Evolutionary conservation across 1,140 invertebrate species (phyloP).

Genomic region (Trichomalopsis sarcophagae): DNA sequence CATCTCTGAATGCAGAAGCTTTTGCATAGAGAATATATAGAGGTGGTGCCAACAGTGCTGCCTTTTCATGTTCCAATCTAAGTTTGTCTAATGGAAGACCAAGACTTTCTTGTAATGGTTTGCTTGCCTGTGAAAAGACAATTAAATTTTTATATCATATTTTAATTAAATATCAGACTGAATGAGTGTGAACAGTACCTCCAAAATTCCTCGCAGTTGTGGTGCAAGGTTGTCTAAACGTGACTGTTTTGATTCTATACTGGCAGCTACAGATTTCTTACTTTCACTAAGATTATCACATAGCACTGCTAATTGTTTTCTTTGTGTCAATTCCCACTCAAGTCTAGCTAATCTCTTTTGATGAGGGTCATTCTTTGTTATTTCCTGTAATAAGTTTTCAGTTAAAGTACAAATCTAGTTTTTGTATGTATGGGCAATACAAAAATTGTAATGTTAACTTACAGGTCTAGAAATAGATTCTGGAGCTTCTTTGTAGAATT

Average conservation of each 20-base stretch:
- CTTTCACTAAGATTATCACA: constrained; percentile 85
- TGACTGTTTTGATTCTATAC: constrained; percentile 87
- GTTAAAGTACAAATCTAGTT: constrained; percentile 40
- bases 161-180: background rate
- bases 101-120: constrained; percentile 92
- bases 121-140: constrained; percentile 81
- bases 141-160: constrained; percentile 59
- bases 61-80: constrained; percentile 83
- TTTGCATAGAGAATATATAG: constrained; percentile 94
- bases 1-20: constrained; percentile 88
- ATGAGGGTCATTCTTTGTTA: constrained; percentile 84
- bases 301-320: constrained; percentile 87
- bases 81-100: constrained; percentile 87
- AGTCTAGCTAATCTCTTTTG: constrained; percentile 89
- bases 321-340: constrained; percentile 93
- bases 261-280: constrained; percentile 84
- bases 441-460: constrained; percentile 62
- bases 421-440: background rate
- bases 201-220: constrained; percentile 83
- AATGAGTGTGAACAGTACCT: constrained; percentile 71
- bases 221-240: constrained; percentile 89
- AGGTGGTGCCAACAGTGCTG: constrained; percentile 85
- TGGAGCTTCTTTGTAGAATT: constrained; percentile 91
- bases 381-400: constrained; percentile 74
- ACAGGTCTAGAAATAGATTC: constrained; percentile 82